Base-by-base conservation (phyloP, 2,888 invertebrate species). In the Epirrita christyi region DNA sequence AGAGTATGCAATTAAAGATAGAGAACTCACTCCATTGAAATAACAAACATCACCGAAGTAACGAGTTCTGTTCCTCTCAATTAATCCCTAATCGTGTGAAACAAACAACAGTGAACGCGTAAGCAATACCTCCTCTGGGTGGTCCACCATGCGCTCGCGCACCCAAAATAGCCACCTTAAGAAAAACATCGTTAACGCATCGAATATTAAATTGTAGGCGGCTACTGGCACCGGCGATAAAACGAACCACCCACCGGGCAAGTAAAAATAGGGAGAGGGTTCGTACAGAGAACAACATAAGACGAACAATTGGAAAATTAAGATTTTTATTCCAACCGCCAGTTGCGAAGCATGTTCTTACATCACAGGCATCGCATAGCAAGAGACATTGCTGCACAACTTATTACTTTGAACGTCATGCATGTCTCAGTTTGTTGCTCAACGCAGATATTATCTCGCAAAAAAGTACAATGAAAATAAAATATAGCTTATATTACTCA, bases 101-200 rank as follows among this genome's bases (percentile, higher is more conserved):
- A 61, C 61, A 45, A 40, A 15, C 55, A 58, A 43, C 48, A 43
- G 34, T 13, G 45, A 41, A 34, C 53, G 13, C 53, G 59, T 67
- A 67, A 66, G 65, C 67, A 67, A 67, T 63, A 47, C 54, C 69
- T 54, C 15, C 80, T 78, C 54, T 54, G 87, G 90, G 90, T 90
- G 90, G 91, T 89, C 90, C 51, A 52, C 48, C 52, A 52, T 72
- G 81, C 83, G 80, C 78, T 55, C 64, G 73, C 78, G 76, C 78
- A 78, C 80, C 88, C 75, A 68, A 89, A 91, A 91, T 91, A 90
- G 56, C 59, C 59, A 58, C 59, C 81, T 80, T 82, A 88, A 86
- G 88, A 87, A 90, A 89, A 91, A 89, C 90, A 87, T 87, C 83
- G 87, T 90, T 88, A 86, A 88, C 83, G 67, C 75, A 70, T 50